Base-by-base conservation (phyloP, 2,797 vertebrate genomes). In the Spinus pinus region DNA sequence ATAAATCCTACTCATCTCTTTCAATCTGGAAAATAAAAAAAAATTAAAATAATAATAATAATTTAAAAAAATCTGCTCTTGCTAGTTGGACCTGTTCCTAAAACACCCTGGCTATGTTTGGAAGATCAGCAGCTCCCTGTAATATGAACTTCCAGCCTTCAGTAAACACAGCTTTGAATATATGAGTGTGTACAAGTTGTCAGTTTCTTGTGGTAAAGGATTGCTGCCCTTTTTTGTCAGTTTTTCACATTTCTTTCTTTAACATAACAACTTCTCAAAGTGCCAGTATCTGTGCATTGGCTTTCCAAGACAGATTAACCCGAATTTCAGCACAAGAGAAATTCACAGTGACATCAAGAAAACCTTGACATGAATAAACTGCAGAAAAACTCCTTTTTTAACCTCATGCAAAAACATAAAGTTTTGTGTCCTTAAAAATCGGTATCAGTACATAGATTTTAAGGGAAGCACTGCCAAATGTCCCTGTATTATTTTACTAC, bases 1-100 rank as follows among this genome's bases (percentile, higher is more conserved):
- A 93, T 98, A 98, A 88, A 97, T 93, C 88, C 98, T 98, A 96
- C 98, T 98, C 99, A 99, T 99, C 61, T 75, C 96, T 93, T 91
- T 91, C 66, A 94, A 86, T 82, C 64, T 92, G 96, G 91, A 93
- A 95, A 93, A 95, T 94, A 94, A 94, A 97, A 85, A 47, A 58
- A 46, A 73, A 53, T 47, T 35, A 27, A 58, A 20, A 53, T 9
- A 72, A 66, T 14, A 67, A 56, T 30, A 67, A 49, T 27, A 56
- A 75, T 8, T 53, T 74, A 46, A 58, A 16, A 58, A 16, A 41
- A n/a, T n/a, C 73, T 65, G 88, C 88, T 95, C 94, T 85, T 83
- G 19, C 88, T 94, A 53, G 27, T 85, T 92, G 42, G 53, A 80
- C 71, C 91, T 61, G 57, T 83, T 75, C 84, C 65, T 79, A 89